Base-by-base conservation (phyloP, 2,797 vertebrate genomes). In the Sebastiscus albofasciatus region DNA sequence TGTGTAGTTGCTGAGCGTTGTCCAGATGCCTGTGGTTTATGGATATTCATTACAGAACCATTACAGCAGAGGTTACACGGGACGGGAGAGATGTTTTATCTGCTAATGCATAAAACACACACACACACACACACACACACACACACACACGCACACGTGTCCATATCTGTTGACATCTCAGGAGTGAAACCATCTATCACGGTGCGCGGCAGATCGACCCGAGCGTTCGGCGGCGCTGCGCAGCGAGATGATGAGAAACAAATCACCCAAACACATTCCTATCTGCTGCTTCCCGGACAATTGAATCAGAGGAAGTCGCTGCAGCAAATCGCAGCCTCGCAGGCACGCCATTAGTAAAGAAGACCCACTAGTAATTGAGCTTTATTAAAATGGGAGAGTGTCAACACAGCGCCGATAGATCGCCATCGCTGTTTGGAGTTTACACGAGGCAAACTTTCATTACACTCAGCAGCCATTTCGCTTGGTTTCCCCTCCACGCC, bases 1-100 rank as follows among this genome's bases (percentile, higher is more conserved):
- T 68, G 52, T 59, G 69, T 6, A 58, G 34, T 16, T 83, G 16
- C 26, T 66, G 29, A 11, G 36, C 67, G 77, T 49, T 79, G 83
- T 87, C 85, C 87, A 86, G 82, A 88, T 90, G 90, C 80, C 86
- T 92, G 90, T 92, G 89, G 86, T 93, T 94, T 91, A 93, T 93
- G 79, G 93, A 91, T 88, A 89, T 94, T 94, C 92, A 95, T 95
- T 94, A 93, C 84, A 91, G 80, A 90, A 80, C 90, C 85, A 93
- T 94, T 94, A 93, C 83, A 90, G 80, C 86, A 88, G 91, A 94
- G 94, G 93, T 95, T 92, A 93, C 89, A 90, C 39, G 70, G 89
- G 90, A 93, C 86, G 39, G 73, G 64, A 74, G 81, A 75, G 66
- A 89, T 87, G 83, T 89, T 94, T 94, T 90, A 90, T 93, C 91